These are phyloP conservation scores for Indri indri DNA, from an alignment of 2,113 vertebrate genomes.

Conservation along the genomic window DNA sequence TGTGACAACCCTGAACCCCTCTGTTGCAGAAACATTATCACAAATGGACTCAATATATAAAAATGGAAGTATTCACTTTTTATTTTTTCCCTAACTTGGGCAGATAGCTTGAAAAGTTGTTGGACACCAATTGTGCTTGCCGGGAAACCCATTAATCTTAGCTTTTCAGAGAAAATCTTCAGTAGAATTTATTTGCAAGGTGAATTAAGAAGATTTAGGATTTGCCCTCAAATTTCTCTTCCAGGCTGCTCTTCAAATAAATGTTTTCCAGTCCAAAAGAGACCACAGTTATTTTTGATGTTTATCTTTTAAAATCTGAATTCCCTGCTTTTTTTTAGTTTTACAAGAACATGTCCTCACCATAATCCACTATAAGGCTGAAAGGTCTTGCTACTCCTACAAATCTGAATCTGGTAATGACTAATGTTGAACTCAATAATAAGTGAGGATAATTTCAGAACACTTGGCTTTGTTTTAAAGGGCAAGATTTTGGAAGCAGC, in stretches of 20 bases:
- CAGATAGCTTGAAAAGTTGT: conserved; percentile 30
- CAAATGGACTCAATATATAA: not conserved
- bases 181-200: conserved; percentile 49
- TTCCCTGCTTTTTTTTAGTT: conserved; percentile 38
- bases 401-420: conserved; percentile 20
- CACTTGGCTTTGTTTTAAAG: conserved; percentile 72
- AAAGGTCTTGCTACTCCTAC: not conserved
- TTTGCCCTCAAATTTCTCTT: conserved; percentile 56
- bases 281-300: conserved; percentile 47
- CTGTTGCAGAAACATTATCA: not conserved
- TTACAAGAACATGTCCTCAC: not conserved
- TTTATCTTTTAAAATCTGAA: conserved; percentile 45
- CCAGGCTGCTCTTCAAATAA: conserved; percentile 32
- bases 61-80: not conserved
- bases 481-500: conserved; percentile 62
- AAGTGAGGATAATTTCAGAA: conserved; percentile 52
- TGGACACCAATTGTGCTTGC: not conserved
- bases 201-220: conserved; percentile 42
- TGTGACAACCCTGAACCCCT: not conserved
- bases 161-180: conserved; percentile 50
- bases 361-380: not conserved
- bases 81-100: not conserved
- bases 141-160: not conserved
- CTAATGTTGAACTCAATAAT: not conserved
- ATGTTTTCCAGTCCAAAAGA: conserved; percentile 36